A percentile compares a stretch with the other conserved stretches of the same genome.
Evolutionary conservation across 1,140 invertebrate genomes (phyloP).

Genomic region (Hermetia illucens): DNA sequence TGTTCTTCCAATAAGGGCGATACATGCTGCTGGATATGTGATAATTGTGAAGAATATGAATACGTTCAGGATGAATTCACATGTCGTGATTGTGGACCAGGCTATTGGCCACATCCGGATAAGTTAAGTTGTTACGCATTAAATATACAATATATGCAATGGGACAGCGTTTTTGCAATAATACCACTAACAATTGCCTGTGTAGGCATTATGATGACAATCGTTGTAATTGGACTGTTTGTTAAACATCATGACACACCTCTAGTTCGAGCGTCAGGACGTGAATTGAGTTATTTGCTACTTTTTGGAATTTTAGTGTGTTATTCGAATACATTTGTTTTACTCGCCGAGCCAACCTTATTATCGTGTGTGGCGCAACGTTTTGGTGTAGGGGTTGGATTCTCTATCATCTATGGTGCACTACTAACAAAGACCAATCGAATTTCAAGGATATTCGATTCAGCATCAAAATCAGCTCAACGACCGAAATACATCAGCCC

Average conservation of each 20-base stretch:
- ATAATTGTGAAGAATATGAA: conserved; percentile 49
- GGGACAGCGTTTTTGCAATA: conserved; percentile 49
- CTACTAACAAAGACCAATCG: conserved; percentile 76
- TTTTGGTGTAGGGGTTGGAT: conserved; percentile 59
- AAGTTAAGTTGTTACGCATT: conserved; percentile 40
- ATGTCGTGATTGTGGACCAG: conserved; percentile 46
- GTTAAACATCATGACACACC: conserved; percentile 62
- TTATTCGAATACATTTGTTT: conserved; percentile 43
- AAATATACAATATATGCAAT: conserved; percentile 30
- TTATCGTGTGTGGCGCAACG: conserved; percentile 52
- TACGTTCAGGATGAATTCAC: conserved; percentile 52
- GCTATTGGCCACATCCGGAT: conserved; percentile 44
- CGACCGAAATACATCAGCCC: conserved; percentile 51
- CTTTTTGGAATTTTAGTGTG: conserved; percentile 40
- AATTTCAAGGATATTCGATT: conserved; percentile 69
- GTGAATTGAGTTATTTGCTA: conserved; percentile 68
- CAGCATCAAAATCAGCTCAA: conserved; percentile 67
- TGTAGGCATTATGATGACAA: conserved; percentile 50
- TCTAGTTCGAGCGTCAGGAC: conserved; percentile 65
- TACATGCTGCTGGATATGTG: conserved; percentile 66
- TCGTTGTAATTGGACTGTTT: conserved; percentile 47
- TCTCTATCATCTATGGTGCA: conserved; percentile 72
- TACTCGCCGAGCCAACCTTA: conserved; percentile 53
- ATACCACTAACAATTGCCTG: conserved; percentile 47
- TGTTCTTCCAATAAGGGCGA: conserved; percentile 31